A percentile compares a stretch with the other conserved stretches of the same genome.
Conservation (phyloP, 2,113 vertebrate species). For the Salvelinus fontinalis region DNA sequence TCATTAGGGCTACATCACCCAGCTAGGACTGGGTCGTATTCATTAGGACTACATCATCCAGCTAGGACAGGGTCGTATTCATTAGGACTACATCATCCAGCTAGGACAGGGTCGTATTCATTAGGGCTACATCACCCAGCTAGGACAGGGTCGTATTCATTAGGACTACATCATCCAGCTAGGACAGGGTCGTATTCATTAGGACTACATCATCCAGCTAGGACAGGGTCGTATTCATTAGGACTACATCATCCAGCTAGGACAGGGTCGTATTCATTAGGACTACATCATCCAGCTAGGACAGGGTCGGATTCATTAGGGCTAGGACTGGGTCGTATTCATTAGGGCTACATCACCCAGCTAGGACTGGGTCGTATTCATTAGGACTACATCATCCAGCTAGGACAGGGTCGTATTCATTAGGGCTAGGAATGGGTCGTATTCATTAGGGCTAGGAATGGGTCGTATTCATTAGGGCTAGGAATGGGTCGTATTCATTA, state of each 20-base stretch:
- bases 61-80: constrained; percentile 37
- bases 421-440: constrained; percentile 26
- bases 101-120: constrained; percentile 34
- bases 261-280: not conserved
- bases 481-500: not conserved
- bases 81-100: constrained; percentile 63
- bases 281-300: constrained; percentile 68
- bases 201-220: constrained; percentile 53
- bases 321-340: constrained; percentile 34
- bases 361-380: constrained; percentile 35
- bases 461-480: constrained; percentile 35
- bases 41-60: constrained; percentile 20
- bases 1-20: constrained; percentile 61
- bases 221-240: constrained; percentile 7
- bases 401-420: constrained; percentile 25
- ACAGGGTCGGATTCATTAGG: not conserved
- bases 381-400: constrained; percentile 65
- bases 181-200: constrained; percentile 11
- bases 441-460: constrained; percentile 43
- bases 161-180: not conserved
- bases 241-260: constrained; percentile 67
- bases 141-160: constrained; percentile 25
- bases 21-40: constrained; percentile 40
- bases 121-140: constrained; percentile 65
- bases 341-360: constrained; percentile 62